Evolutionary conservation across 1,140 invertebrate genomes (phyloP), one percentile per base, ranked within the genome.

Genomic region (Dryas iulia): DNA sequence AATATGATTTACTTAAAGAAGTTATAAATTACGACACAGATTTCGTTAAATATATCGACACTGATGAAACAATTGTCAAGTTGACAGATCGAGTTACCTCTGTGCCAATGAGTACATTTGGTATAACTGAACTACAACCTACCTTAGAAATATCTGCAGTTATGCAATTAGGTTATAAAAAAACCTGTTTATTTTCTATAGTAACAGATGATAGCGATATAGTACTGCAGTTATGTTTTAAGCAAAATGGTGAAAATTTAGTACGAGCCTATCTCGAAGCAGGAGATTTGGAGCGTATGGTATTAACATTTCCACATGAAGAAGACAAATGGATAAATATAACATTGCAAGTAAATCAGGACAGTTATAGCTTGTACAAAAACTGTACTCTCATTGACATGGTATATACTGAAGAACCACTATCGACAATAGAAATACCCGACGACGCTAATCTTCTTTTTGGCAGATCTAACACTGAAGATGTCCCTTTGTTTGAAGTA

Each of bases 401-500:
- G 2, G 7, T 57, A 56, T 10, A 28, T 25, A 23, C 52, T 5
- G 35, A 39, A 3, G 14, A 3, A 4, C 33, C 58, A 47, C 23
- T 59, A 25, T n/a, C 7, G 10, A 28, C 30, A 30, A 26, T 66
- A 25, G 18, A 47, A 12, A 24, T 66, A 11, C 28, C 58, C 25
- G 10, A 14, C 10, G 14, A 61, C 2, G 35, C 69, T 31, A 14
- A 54, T 12, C 23, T 71, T 4, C 14, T 53, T 61, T 65, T 71
- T 25, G 69, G 69, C 11, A 60, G 61, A 18, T 64, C 58, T 3
- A 28, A 26, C 14, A 24, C 35, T 24, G 52, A 28, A 7, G 21
- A 65, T 35, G 25, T 31, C 18, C 12, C 24, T 11, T 60, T 57
- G 60, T 71, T 71, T 31, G 57, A 35, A 30, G 69, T 71, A 66